Percentiles rank a stretch among this genome's conserved stretches.
These are phyloP conservation scores for Orchesella flavescens DNA, from an alignment of 2,888 invertebrate species.

Conservation along the genomic window DNA sequence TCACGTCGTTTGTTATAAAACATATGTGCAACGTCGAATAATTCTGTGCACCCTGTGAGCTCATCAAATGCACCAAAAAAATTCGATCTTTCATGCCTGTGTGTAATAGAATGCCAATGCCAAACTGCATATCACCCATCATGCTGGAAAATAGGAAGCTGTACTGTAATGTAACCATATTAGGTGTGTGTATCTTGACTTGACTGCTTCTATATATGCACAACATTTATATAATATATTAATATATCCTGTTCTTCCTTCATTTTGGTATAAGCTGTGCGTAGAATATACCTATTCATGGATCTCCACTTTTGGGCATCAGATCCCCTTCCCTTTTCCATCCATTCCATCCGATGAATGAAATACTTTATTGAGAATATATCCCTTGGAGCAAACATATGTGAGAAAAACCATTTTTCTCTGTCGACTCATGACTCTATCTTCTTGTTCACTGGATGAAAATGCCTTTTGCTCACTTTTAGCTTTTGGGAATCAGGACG, in stretches of 20 bases:
- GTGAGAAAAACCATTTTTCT: slow-evolving; percentile 57
- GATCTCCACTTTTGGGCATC: no score
- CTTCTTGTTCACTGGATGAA: slow-evolving; percentile 38
- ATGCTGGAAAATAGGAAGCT: neutral
- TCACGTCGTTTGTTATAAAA: slow-evolving; percentile 57
- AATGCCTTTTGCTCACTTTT: slow-evolving; percentile 11
- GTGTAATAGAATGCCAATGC: slow-evolving; percentile 28
- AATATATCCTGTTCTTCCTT: no score
- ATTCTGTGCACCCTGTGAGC: slow-evolving; percentile 26
- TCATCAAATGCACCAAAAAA: slow-evolving; percentile 43
- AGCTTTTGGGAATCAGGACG: neutral
- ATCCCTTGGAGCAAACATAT: slow-evolving; percentile 56
- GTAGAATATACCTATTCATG: no score
- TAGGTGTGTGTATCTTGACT: no score
- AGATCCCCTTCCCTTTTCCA: slow-evolving; percentile 30
- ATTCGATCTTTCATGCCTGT: slow-evolving; percentile 15
- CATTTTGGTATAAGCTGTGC: no score
- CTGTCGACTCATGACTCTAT: slow-evolving; percentile 59
- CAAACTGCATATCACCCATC: slow-evolving; percentile 40
- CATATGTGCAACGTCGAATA: slow-evolving; percentile 49
- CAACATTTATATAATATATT: no score
- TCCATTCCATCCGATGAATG: slow-evolving; percentile 54
- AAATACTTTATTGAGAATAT: slow-evolving; percentile 51
- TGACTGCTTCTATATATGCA: no score
- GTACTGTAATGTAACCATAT: no score